Conservation (phyloP, 2,888 invertebrate genomes). For the Lutraria lutraria region DNA sequence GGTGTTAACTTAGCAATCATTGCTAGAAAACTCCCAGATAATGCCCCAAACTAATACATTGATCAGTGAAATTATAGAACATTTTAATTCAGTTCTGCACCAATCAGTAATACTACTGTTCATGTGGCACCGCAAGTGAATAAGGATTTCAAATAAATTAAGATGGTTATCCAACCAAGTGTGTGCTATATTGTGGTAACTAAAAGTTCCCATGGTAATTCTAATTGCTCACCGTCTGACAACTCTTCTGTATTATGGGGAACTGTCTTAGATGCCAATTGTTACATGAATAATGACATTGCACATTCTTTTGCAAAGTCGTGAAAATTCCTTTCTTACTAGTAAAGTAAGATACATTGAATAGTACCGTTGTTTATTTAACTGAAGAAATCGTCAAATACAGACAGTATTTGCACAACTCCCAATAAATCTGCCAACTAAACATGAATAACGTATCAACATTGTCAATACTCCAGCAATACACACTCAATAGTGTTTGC, state of each 20-base stretch:
- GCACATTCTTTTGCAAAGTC: conserved; percentile 58
- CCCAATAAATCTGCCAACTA: conserved; percentile 58
- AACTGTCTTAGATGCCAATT: background rate
- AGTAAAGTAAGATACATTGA: conserved; percentile 42
- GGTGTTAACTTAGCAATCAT: too few relatives aligned
- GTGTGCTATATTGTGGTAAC: too few relatives aligned
- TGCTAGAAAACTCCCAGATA: too few relatives aligned
- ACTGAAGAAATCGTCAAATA: conserved; percentile 50
- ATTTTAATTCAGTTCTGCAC: too few relatives aligned
- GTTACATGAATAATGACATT: conserved; percentile 50
- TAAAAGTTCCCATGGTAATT: background rate
- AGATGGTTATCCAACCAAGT: too few relatives aligned
- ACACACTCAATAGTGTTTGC: conserved; percentile 53
- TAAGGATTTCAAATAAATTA: too few relatives aligned
- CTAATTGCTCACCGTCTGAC: background rate
- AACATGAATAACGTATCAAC: conserved; percentile 52
- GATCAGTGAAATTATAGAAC: too few relatives aligned
- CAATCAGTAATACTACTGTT: too few relatives aligned
- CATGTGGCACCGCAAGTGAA: too few relatives aligned
- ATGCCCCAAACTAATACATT: too few relatives aligned
- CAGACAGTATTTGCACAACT: conserved; percentile 39
- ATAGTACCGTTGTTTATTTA: conserved; percentile 46
- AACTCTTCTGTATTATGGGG: background rate
- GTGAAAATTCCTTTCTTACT: conserved; percentile 56
- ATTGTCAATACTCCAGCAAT: conserved; percentile 50